Conservation (phyloP, 2,113 vertebrate genomes). For the Bothrops jararaca region DNA sequence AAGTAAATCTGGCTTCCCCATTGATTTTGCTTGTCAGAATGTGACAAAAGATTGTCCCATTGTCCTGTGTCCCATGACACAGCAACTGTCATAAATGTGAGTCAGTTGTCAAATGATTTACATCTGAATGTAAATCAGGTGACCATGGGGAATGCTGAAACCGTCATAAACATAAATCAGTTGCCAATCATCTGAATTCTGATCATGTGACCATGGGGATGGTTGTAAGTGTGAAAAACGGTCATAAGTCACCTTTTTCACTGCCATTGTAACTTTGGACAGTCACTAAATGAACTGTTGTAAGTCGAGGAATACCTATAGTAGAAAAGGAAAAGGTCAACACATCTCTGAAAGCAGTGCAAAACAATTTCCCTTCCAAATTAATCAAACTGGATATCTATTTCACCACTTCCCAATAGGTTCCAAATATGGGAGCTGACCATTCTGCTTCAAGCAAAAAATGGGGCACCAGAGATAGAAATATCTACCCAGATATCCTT, state of each 20-base stretch:
- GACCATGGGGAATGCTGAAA: background rate
- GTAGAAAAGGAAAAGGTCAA: background rate
- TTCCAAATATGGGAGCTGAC: too few relatives aligned
- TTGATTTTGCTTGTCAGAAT: too few relatives aligned
- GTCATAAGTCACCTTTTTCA: too few relatives aligned
- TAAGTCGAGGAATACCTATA: background rate
- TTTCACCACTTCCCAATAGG: background rate
- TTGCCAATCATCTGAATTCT: background rate
- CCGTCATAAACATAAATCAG: background rate
- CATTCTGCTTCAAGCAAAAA: background rate
- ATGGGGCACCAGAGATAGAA: background rate
- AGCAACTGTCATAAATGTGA: background rate
- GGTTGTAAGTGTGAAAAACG: too few relatives aligned
- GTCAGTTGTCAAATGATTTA: background rate
- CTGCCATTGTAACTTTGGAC: too few relatives aligned
- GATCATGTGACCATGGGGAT: background rate
- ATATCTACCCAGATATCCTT: too few relatives aligned
- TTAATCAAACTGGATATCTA: background rate
- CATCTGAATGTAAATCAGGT: background rate
- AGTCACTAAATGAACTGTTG: background rate
- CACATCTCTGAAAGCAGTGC: background rate
- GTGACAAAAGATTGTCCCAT: too few relatives aligned
- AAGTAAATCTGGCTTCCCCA: too few relatives aligned
- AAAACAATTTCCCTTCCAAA: background rate
- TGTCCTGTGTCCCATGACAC: too few relatives aligned